Evolutionary conservation across 1,140 invertebrate genomes (phyloP), one percentile per base, ranked within the genome.

Genomic region (Bombus balteatus): DNA sequence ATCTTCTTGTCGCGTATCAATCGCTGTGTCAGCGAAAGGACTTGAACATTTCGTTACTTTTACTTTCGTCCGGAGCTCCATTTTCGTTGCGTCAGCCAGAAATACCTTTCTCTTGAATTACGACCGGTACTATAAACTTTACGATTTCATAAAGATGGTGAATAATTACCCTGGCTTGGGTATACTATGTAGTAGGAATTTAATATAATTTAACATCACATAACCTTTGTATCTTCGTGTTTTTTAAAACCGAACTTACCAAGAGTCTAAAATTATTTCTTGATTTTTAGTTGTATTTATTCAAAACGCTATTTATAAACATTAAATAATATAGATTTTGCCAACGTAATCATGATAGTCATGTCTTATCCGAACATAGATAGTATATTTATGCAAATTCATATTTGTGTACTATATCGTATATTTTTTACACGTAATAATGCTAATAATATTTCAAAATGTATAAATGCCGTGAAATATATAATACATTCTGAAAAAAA

Each of bases 101-200:
- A 66, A 66, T n/a, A 32, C 12, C 39, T 66, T 32, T 25, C 39
- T 15, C 9, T 15, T 25, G 1, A 32, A 32, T 66, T 78, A 66
- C 18, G 39, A 25, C 13, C 25, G 34, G 32, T 8, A 9, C 13
- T 62, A 39, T 62, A 59, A n/a, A 13, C 32, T 53, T 75, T 75
- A 75, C 41, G 41, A 75, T 75, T 75, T 53, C 39, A 73, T 73
- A 73, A 73, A 73, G 28, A 32, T 10, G 13, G 6, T 25, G n/a
- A 18, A 32, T 47, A 73, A 73, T 73, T 73, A 32, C 15, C 37
- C 2, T 43, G 2, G 4, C 28, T n/a, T 18, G 13, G 1, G 0
- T 4, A 18, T 25, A 37, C 22, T 37, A 28, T 13, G 12, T 37
- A 13, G 68, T 5, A 41, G 8, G 15, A 41, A n/a, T 72, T 15